Evolutionary conservation across 2,797 vertebrate species (phyloP), one percentile per base, ranked within the genome.

Genomic region (Hybognathus amarus): DNA sequence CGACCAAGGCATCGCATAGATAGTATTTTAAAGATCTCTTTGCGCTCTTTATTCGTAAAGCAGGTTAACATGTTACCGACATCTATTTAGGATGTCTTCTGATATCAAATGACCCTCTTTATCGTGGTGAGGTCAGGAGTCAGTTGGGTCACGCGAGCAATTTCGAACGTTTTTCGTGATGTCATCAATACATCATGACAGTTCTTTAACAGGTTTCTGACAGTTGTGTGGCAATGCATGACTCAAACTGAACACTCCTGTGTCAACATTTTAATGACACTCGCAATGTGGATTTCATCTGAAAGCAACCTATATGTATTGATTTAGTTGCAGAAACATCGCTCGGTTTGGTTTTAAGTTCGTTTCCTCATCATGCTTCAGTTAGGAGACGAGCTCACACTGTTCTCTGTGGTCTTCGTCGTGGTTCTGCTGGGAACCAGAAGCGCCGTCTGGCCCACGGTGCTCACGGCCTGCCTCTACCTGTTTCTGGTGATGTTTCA

Each of bases 391-490:
- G 93, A 95, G 59, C 70, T 92, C 77, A 79, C 87, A 52, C 86
- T 93, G 0, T 95, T 96, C 85, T 93, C 95, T 13, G 83, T 87
- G 4, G 79, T 97, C 22, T 93, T 98, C 86, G 47, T 91, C 75
- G 42, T 93, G 69, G 76, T 92, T 80, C 89, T 97, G 82, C 78
- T 94, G 56, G 89, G 94, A 47, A 95, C 94, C 82, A 93, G 97
- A 24, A 97, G 96, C 83, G 92, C 96, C 6, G n/a, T 94, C 18
- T 94, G 95, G 87, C 92, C 96, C 33, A 88, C 92, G 68, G 88
- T 84, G 54, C 82, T 98, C 80, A 92, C 94, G 5, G 91, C 90
- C 85, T 93, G 93, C 30, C 89, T 97, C 47, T 98, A 95, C 90
- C 64, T 96, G 33, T 93, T 94, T 30, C 86, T 98, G 85, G 89